Percentiles rank a stretch among this genome's conserved stretches.
Conservation (phyloP, 2,797 vertebrate species). For the Columba guinea region DNA sequence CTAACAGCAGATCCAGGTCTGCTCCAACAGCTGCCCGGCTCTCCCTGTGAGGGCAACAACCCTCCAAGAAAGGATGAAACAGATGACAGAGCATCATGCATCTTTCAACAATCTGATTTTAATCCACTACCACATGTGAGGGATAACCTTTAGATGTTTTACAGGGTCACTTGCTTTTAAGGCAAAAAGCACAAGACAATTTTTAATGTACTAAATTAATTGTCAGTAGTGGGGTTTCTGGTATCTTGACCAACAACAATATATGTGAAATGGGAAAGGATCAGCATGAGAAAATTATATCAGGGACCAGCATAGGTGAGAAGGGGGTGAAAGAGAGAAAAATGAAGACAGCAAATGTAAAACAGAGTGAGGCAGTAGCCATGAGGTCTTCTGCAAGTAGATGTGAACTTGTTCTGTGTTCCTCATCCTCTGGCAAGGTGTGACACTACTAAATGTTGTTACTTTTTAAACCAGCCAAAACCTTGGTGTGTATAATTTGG, state of each 20-base stretch:
- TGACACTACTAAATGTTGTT: not conserved
- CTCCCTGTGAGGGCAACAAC: not conserved
- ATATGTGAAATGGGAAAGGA: conserved; percentile 1
- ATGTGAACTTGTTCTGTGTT: not conserved
- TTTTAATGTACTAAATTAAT: not conserved
- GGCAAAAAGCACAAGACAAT: not conserved
- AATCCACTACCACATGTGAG: not conserved
- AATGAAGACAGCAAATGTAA: not conserved
- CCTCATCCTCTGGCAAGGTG: not conserved
- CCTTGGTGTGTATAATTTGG: not conserved
- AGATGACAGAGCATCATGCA: not conserved
- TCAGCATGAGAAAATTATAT: conserved; percentile 33
- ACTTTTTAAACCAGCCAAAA: not conserved
- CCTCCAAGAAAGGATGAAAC: not conserved
- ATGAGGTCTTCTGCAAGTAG: not conserved
- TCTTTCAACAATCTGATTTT: conserved; percentile 21
- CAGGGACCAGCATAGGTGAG: not conserved
- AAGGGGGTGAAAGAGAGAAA: conserved; percentile 46
- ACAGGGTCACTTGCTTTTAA: not conserved
- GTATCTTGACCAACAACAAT: not conserved
- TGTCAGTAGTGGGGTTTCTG: not conserved
- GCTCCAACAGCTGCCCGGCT: not conserved
- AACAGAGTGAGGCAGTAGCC: not conserved
- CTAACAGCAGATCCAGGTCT: not conserved
- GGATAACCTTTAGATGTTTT: not conserved